Conservation (phyloP, 2,113 vertebrate species). For the Alligator sinensis region DNA sequence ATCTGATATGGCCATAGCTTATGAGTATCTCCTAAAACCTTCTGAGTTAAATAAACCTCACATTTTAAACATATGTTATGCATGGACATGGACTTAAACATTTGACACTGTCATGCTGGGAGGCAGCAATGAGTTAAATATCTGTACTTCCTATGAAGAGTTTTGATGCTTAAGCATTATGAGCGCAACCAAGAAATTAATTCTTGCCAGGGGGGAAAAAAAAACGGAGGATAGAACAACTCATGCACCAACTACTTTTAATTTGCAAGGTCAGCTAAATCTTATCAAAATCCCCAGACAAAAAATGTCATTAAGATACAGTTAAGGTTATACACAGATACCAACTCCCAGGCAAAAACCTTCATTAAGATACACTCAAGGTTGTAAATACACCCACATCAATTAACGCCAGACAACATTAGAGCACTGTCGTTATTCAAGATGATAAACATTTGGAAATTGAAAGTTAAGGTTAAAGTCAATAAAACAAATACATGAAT, state of each 20-base stretch:
- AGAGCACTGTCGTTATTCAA: slow-evolving; percentile 29
- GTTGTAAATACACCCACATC: slow-evolving; percentile 36
- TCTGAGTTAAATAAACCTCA: neutral
- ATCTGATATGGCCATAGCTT: neutral
- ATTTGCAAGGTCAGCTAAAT: slow-evolving; percentile 58
- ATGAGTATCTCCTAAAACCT: no score
- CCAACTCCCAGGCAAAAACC: slow-evolving; percentile 55
- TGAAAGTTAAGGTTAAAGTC: slow-evolving; percentile 1
- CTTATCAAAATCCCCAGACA: slow-evolving; percentile 62
- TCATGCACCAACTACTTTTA: neutral
- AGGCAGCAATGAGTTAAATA: neutral
- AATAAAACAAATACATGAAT: neutral
- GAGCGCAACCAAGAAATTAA: slow-evolving; percentile 40
- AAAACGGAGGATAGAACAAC: neutral
- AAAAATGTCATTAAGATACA: slow-evolving; percentile 62
- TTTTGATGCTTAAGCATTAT: slow-evolving; percentile 8
- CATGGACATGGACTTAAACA: neutral
- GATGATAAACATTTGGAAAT: slow-evolving; percentile 22
- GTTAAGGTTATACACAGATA: slow-evolving; percentile 53
- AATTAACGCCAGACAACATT: slow-evolving; percentile 39
- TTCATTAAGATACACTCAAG: slow-evolving; percentile 53
- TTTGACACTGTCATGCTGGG: neutral
- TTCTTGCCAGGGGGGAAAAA: slow-evolving; percentile 34
- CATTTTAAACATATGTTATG: neutral
- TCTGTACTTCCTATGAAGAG: neutral